Base-by-base conservation (phyloP, 2,113 vertebrate genomes). In the Paramormyrops kingsleyae region DNA sequence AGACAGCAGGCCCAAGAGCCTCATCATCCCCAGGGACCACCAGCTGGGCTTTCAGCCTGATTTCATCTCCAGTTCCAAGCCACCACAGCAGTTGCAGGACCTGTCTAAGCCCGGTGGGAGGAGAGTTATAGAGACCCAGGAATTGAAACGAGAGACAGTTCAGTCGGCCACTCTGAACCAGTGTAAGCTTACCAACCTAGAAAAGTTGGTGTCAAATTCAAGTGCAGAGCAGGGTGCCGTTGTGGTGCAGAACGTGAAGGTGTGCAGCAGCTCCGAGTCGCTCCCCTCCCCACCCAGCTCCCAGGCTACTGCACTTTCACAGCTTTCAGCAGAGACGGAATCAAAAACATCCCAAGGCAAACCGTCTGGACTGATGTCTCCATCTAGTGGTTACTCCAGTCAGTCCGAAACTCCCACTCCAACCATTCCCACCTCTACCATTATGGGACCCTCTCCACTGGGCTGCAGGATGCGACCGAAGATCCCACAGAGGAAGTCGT, bases 301-400 rank as follows among this genome's bases (percentile, higher is more conserved):
- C 46, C 59, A 56, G 17, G 31, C 56, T 84, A 96, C 94, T 0
- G 96, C 96, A 0, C 95, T 96, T 49, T 96, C 96, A 42, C 95
- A 97, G 88, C 92, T 95, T 46, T 96, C 95, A 0, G 88, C 94
- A 0, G 96, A 96, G 90, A 94, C 91, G 0, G 95, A 95, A 77
- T 92, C 93, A 88, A 96, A 96, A 92, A 93, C 94, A 6, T 94
- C 96, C 5, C 95, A 97, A 0, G 92, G 93, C 88, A 97, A 96
- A 90, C 96, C 96, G 44, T 93, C 95, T 0, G 97, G 96, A 31
- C 92, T 97, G 89, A 97, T 98, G 94, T 98, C 97, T 59, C 98
- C 98, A 0, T 97, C 96, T 27, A 96, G 96, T 0, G 96, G 96
- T 12, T 96, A 96, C 90, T 96, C 95, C 17, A 96, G 95, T 88